phyloP scores from a whole-genome alignment of 2,888 invertebrate genomes.

The Tetheella fluctuosa region DNA sequence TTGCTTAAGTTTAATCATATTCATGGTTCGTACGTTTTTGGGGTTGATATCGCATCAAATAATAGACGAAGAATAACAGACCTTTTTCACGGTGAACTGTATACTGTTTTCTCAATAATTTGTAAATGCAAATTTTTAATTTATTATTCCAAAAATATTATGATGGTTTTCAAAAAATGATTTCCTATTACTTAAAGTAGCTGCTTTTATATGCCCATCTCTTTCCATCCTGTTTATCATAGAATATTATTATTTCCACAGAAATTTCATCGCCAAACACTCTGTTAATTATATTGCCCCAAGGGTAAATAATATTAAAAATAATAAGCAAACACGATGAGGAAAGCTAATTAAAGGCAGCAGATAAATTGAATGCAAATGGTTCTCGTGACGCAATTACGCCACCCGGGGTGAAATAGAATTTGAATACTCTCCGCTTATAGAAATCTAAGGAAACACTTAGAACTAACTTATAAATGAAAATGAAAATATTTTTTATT shows the following conservation, averaged over 20 bases:
- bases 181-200: too few relatives aligned
- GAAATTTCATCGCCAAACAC: background rate
- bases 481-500: too few relatives aligned
- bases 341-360: conserved; percentile 6
- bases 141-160: too few relatives aligned
- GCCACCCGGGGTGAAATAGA: conserved; percentile 5
- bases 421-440: background rate
- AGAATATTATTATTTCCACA: background rate
- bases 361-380: conserved; percentile 31
- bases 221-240: too few relatives aligned
- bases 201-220: too few relatives aligned
- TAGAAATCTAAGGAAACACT: conserved; percentile 30
- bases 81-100: too few relatives aligned
- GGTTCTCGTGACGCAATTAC: conserved; percentile 30
- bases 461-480: conserved; percentile 10
- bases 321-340: conserved; percentile 6
- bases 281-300: too few relatives aligned
- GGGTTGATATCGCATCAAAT: background rate
- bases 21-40: background rate
- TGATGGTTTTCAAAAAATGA: too few relatives aligned
- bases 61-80: too few relatives aligned
- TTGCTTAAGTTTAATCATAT: conserved; percentile 48
- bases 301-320: background rate
- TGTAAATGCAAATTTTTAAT: too few relatives aligned
- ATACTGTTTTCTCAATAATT: too few relatives aligned